Conservation (phyloP, 2,888 invertebrate genomes). For the Allolobophora icterica region DNA sequence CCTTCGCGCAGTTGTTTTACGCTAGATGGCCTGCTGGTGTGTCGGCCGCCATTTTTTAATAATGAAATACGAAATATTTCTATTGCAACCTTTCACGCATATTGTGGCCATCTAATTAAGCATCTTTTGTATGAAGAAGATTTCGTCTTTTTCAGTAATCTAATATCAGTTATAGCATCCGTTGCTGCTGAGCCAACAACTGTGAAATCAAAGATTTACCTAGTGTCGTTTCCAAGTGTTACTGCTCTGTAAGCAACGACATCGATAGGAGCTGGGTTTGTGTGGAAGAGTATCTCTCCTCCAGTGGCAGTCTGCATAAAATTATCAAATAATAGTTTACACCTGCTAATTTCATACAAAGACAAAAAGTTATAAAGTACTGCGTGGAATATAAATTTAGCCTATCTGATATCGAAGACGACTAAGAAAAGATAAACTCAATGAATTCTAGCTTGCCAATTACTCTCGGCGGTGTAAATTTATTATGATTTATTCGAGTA, state of each 20-base stretch:
- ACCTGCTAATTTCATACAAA: too few species aligned
- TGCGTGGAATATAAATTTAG: too few species aligned
- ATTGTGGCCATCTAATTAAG: neutral
- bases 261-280: neutral
- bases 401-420: too few species aligned
- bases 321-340: too few species aligned
- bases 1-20: neutral
- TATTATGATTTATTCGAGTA: too few species aligned
- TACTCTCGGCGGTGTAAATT: too few species aligned
- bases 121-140: neutral
- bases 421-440: too few species aligned
- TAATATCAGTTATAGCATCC: too few species aligned
- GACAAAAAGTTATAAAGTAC: too few species aligned
- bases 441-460: too few species aligned
- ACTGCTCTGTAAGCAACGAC: neutral
- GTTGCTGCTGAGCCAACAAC: neutral
- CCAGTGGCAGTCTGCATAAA: neutral
- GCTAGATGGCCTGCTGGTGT: neutral
- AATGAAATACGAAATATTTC: neutral
- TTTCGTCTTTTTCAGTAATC: neutral
- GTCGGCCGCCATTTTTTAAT: neutral
- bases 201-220: neutral
- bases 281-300: neutral
- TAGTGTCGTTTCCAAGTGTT: conserved; percentile 26
- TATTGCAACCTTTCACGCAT: neutral